A percentile compares a stretch with the other conserved stretches of the same genome.
Conservation (phyloP, 2,888 invertebrate species). For the Brachypalpus laphriformis region DNA sequence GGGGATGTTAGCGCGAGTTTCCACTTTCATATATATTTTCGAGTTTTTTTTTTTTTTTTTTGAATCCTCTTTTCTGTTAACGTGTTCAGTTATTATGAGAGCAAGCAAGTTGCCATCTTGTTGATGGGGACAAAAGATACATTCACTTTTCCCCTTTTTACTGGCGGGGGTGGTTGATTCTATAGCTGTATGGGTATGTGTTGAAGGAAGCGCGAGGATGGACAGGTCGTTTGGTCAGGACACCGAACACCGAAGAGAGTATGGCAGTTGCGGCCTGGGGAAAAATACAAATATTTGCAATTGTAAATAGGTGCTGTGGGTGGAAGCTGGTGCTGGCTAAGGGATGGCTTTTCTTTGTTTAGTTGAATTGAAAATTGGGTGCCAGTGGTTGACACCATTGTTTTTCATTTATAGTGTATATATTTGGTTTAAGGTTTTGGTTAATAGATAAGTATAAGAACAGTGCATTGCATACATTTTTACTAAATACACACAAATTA, state of each 20-base stretch:
- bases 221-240: constrained; percentile 59
- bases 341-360: constrained; percentile 50
- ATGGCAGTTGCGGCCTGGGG: constrained; percentile 61
- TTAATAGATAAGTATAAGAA: no score
- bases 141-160: constrained; percentile 66
- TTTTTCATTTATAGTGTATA: constrained; percentile 23
- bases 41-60: constrained; percentile 72
- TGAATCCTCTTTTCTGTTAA: constrained; percentile 70
- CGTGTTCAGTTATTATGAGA: constrained; percentile 80
- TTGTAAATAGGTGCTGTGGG: constrained; percentile 80
- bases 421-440: neutral
- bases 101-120: constrained; percentile 83
- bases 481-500: no score
- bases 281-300: constrained; percentile 79
- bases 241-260: constrained; percentile 9
- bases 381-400: constrained; percentile 82
- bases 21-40: constrained; percentile 55
- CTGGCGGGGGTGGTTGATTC: constrained; percentile 18
- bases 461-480: no score
- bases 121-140: constrained; percentile 82
- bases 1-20: constrained; percentile 52
- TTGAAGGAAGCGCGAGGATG: constrained; percentile 61
- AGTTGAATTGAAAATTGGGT: constrained; percentile 79
- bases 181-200: constrained; percentile 32
- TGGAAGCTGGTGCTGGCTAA: constrained; percentile 64